Evolutionary conservation across 2,888 invertebrate species (phyloP).

Genomic region (Kuschelorhynchus macadamiae): DNA sequence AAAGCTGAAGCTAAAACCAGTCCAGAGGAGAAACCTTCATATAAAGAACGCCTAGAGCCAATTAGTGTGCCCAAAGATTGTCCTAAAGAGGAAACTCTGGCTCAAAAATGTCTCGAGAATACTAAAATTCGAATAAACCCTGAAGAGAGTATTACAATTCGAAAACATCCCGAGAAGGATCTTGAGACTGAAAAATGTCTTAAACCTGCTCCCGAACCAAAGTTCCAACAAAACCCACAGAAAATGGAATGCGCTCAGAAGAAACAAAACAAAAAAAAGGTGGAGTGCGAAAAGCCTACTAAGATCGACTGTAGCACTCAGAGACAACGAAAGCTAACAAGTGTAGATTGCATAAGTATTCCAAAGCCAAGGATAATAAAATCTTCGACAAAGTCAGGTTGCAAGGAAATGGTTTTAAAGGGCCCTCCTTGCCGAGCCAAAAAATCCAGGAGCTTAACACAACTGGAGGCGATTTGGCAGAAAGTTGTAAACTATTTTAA

Average conservation of each 20-base stretch:
- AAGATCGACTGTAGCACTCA: background rate
- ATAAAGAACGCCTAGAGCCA: background rate
- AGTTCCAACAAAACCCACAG: background rate
- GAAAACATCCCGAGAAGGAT: background rate
- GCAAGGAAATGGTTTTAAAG: slow-evolving; percentile 1
- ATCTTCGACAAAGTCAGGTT: background rate
- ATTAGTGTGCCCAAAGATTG: no score
- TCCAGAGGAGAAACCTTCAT: background rate
- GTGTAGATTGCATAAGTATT: background rate
- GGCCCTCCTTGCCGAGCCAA: background rate
- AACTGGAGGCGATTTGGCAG: slow-evolving; percentile 34
- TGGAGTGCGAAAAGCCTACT: background rate
- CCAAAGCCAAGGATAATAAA: background rate
- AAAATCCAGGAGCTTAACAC: slow-evolving; percentile 13
- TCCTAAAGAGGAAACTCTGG: background rate
- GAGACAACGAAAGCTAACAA: background rate
- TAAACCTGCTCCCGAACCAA: background rate
- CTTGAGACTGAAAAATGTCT: background rate
- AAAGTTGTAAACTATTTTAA: slow-evolving; percentile 62
- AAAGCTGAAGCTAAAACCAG: background rate
- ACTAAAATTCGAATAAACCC: slow-evolving; percentile 1
- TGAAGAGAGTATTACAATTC: no score
- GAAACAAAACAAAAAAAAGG: background rate
- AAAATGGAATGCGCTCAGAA: background rate
- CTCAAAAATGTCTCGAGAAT: background rate